These are phyloP conservation scores for Lysandra coridon DNA, from an alignment of 2,888 invertebrate species.

Conservation along the genomic window DNA sequence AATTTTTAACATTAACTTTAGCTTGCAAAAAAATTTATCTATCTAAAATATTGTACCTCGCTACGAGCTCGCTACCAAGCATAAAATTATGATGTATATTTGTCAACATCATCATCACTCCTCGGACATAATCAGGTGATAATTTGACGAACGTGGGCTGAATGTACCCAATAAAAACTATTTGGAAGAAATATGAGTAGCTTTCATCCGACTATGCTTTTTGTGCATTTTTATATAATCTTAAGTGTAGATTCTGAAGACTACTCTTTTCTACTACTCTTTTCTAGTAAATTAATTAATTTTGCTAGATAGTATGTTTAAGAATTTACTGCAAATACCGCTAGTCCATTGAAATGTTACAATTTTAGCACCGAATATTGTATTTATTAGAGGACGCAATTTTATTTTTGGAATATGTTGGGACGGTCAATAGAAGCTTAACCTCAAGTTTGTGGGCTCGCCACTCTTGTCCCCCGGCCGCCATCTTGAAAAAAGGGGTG, in stretches of 20 bases:
- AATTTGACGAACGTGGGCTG: conserved; percentile 28
- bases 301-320: background rate
- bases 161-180: conserved; percentile 22
- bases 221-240: background rate
- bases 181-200: conserved; percentile 8
- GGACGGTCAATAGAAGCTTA: no score
- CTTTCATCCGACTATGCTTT: conserved; percentile 4
- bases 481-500: no score
- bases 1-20: background rate
- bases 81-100: conserved; percentile 10
- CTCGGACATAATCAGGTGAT: conserved; percentile 11
- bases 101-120: conserved; percentile 8
- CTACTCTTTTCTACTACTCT: background rate
- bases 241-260: background rate
- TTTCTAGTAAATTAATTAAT: background rate
- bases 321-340: background rate
- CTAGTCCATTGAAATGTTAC: no score
- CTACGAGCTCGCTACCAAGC: background rate
- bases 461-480: no score
- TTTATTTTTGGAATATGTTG: no score
- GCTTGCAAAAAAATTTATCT: background rate
- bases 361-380: no score
- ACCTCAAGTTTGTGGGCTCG: no score
- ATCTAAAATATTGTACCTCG: background rate
- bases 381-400: no score